A percentile compares a stretch with the other conserved stretches of the same genome.
phyloP scores from a whole-genome alignment of 2,113 vertebrate species.

The Boulengeromyrus knoepffleri region DNA sequence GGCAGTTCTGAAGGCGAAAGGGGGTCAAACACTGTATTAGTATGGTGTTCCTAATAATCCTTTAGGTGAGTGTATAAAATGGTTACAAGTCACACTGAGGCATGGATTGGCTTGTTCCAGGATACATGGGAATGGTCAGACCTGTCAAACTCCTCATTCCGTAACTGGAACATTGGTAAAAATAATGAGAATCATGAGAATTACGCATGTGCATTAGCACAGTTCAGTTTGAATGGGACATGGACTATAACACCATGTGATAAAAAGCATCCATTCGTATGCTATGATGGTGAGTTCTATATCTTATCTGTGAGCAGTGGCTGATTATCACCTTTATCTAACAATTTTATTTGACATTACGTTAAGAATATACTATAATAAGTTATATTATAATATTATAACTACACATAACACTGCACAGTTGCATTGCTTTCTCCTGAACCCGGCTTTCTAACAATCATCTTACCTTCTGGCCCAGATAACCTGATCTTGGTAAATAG shows the following conservation, averaged over 20 bases:
- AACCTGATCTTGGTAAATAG: not conserved
- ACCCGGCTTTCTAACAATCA: not conserved
- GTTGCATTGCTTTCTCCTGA: not conserved
- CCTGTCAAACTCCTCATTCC: slow-evolving; percentile 3
- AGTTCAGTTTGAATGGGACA: not conserved
- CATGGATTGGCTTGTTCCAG: slow-evolving; percentile 15
- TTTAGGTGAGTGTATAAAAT: too few relatives aligned
- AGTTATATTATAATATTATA: not conserved
- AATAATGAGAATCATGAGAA: not conserved
- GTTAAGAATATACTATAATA: not conserved
- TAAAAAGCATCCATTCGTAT: not conserved
- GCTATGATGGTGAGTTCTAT: not conserved
- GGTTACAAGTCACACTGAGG: too few relatives aligned
- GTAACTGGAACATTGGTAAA: not conserved
- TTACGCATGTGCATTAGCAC: not conserved
- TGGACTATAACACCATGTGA: not conserved
- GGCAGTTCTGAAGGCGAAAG: too few relatives aligned
- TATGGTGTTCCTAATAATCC: too few relatives aligned
- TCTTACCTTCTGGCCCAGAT: not conserved
- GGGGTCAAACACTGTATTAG: too few relatives aligned
- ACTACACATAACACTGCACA: not conserved
- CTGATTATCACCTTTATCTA: not conserved
- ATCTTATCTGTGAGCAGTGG: not conserved
- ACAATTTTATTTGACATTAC: not conserved
- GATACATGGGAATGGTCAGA: slow-evolving; percentile 14